Percentiles rank a stretch among this genome's conserved stretches.
Conservation (phyloP, 2,113 vertebrate species). For the Ictalurus furcatus region DNA sequence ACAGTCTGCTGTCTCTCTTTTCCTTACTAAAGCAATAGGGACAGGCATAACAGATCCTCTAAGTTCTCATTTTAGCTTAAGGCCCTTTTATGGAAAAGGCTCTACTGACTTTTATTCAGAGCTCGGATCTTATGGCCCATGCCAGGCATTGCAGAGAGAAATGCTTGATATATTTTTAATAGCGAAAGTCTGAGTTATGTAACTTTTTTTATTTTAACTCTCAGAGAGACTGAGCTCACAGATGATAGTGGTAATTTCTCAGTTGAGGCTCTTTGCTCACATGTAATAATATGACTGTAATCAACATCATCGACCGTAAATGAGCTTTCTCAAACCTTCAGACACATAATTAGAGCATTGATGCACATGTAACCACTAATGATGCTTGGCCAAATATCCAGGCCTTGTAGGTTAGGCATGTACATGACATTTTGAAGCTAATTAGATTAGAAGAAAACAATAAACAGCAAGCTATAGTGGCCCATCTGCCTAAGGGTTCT, state of each 20-base stretch:
- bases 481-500: slow-evolving; percentile 11
- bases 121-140: slow-evolving; percentile 10
- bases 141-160: slow-evolving; percentile 1
- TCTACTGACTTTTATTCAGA: slow-evolving; percentile 36
- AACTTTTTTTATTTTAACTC: not conserved
- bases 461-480: slow-evolving; percentile 35
- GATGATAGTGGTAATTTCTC: slow-evolving; percentile 34
- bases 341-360: slow-evolving; percentile 44
- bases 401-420: slow-evolving; percentile 41
- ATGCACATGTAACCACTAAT: slow-evolving; percentile 50
- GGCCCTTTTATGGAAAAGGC: slow-evolving; percentile 20
- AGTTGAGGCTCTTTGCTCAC: slow-evolving; percentile 20
- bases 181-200: slow-evolving; percentile 5
- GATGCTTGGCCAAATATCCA: slow-evolving; percentile 39
- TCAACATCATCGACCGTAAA: slow-evolving; percentile 33
- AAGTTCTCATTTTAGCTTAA: slow-evolving; percentile 43
- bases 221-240: slow-evolving; percentile 8
- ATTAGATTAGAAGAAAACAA: slow-evolving; percentile 45
- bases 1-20: slow-evolving; percentile 39
- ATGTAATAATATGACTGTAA: slow-evolving; percentile 4
- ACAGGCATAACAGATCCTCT: slow-evolving; percentile 39
- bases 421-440: slow-evolving; percentile 53
- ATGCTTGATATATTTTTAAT: slow-evolving; percentile 28
- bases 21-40: slow-evolving; percentile 22
- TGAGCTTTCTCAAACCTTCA: slow-evolving; percentile 28